These are phyloP conservation scores for Cyphomyrus plagiostoma DNA, from an alignment of 2,113 vertebrate species.

Conservation along the genomic window DNA sequence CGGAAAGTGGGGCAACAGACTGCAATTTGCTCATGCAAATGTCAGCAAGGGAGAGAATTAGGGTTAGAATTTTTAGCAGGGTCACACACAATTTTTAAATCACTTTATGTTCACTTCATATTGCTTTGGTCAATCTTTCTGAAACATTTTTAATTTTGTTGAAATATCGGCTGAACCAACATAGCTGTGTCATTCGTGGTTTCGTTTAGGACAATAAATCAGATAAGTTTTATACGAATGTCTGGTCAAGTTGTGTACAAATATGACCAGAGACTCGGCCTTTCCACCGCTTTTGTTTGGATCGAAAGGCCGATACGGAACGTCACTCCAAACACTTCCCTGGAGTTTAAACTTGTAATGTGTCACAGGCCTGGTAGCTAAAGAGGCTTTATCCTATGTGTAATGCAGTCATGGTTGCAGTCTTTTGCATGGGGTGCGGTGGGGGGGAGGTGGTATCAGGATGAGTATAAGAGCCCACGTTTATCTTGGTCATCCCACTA, in stretches of 20 bases:
- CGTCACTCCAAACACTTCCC: not conserved
- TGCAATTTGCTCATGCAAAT: not conserved
- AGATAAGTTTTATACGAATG: not conserved
- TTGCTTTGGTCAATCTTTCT: not conserved
- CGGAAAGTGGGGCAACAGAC: not conserved
- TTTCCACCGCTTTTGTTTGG: not conserved
- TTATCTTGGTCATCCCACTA: not conserved
- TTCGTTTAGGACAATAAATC: not conserved
- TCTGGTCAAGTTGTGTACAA: not conserved
- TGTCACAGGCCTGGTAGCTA: not conserved
- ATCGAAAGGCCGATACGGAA: not conserved
- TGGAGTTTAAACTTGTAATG: not conserved
- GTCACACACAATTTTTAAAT: not conserved
- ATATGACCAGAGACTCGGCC: not conserved
- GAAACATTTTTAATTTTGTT: not conserved
- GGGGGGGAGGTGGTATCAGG: too few species aligned
- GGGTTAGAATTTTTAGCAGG: too few species aligned
- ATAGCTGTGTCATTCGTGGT: not conserved
- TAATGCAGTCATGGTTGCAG: too few species aligned
- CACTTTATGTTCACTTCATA: not conserved
- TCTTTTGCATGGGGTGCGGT: too few species aligned
- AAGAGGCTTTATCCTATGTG: too few species aligned
- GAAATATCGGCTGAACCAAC: not conserved
- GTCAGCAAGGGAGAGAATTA: not conserved
- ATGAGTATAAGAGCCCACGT: too few species aligned